Base-by-base conservation (phyloP, 37 sponge, comb jelly and placozoan species). In the Oopsacas minuta region DNA sequence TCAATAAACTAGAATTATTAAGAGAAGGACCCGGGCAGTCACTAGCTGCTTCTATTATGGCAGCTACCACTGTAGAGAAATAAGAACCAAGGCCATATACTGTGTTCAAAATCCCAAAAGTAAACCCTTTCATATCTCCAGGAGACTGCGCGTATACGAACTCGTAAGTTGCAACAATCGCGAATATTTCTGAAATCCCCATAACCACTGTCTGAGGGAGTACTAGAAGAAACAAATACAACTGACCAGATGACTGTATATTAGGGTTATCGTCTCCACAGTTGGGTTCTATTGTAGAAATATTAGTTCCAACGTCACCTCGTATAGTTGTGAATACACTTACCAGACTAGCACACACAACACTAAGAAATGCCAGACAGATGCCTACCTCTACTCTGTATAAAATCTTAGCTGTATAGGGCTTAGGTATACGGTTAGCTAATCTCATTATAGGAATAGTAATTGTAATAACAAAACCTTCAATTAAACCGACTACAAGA, bases 101-200 rank as follows among this genome's bases (percentile, higher is more conserved):
- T 32, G 75, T 61, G 30, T 61, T 61, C 30, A 61, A 12, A 61
- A 61, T 61, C 7, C 75, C 75, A n/a, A 20, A 61, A 5, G 75
- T 61, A 12, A 61, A 61, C 30, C 75, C 75, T n/a, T 61, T 61
- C 75, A 61, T 61, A 12, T 61, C 75, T 25, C 17, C 75, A 3
- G 75, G 75, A 61, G 75, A 61, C 75, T 61, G 75, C 28, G 75
- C 75, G 30, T 61, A 61, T 25, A 61, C 75, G 30, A 61, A 61
- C 75, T 61, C 75, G 28, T 20, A 61, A 32, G 75, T 34, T 5
- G 32, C 75, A 25, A 61, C 75, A 61, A 12, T 61, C 75, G 75
- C 75, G 75, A 61, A 61, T 61, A 61, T 61, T 61, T 61, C 28
- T 3, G 75, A 61, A 5, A 61, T 5, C 22, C 75, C 30, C 75